Evolutionary conservation across 2,888 invertebrate genomes (phyloP), one percentile per base, ranked within the genome.

Genomic region (Ischnus inquisitorius): DNA sequence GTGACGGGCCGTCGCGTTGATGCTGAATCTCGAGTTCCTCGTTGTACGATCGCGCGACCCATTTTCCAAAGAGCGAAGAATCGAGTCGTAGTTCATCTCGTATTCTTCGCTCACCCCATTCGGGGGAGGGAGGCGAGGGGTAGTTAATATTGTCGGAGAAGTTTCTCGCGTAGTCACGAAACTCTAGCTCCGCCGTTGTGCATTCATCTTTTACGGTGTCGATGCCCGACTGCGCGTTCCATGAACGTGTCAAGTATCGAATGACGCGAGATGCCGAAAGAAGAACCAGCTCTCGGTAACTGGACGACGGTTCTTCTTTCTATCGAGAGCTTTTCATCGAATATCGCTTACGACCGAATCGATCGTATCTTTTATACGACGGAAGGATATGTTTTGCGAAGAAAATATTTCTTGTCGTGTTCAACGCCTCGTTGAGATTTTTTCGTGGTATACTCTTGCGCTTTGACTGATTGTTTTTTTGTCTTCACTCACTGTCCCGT

Each of bases 81-180:
- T 64, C 84, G 76, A 69, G 34, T 54, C 82, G 81, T 79, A 64
- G 72, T 75, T 80, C 83, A 84, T 83, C 67, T 69, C 81, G 69
- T 41, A 28, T 51, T 77, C 19, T 39, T 68, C 48, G 74, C 75
- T 85, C 79, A 83, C 82, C 85, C 74, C 84, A 82, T 85, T 85
- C 79, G 82, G 39, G 43, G 46, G 60, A 16, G 48, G 4, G 43
- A 64, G 34, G 8, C 5, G 34, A 34, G 34, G 8, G 34, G 39
- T 69, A 39, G 57, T 75, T 67, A n/a, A 8, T 19, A 72, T 16
- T 22, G 16, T 71, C 16, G 16, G 19, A 16, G 19, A 1, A 19
- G 28, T 16, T 74, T 62, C 46, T 46, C 62, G 28, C 16, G 39
- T 16, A 60, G 25, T 60, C 57, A 60, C 57, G 28, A 60, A 60